Percentiles rank a stretch among this genome's conserved stretches.
These are phyloP conservation scores for Aplysina aerophoba DNA, from an alignment of 37 sponge, comb jelly and placozoan species.

Conservation along the genomic window DNA sequence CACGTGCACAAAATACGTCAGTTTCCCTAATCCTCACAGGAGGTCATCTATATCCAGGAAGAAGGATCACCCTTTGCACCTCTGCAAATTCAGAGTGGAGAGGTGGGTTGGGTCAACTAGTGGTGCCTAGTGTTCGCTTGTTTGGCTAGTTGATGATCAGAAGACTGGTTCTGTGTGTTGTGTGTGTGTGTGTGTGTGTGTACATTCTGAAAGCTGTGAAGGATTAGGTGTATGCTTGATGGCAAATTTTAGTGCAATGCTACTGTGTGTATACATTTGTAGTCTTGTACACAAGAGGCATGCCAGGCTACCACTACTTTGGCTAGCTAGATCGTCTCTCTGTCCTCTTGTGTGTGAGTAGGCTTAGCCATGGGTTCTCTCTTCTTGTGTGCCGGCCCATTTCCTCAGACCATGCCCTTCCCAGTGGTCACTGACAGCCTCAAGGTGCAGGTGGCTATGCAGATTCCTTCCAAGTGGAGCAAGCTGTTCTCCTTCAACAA, in stretches of 20 bases:
- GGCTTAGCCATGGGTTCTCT: too few relatives aligned
- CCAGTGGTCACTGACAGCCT: background rate
- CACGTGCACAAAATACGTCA: too few relatives aligned
- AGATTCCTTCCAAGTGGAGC: background rate
- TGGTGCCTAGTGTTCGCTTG: too few relatives aligned
- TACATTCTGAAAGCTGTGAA: background rate
- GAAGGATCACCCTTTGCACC: background rate
- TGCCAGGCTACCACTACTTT: background rate
- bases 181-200: too few relatives aligned
- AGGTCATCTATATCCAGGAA: constrained; percentile 1
- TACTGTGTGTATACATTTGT: background rate
- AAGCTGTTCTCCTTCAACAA: constrained; percentile 23
- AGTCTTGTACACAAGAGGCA: background rate
- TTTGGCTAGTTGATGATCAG: too few relatives aligned
- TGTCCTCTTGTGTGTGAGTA: too few relatives aligned
- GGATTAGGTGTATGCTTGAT: background rate
- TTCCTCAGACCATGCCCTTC: constrained; percentile 20
- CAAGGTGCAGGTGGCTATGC: constrained; percentile 12
- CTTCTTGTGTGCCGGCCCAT: too few relatives aligned
- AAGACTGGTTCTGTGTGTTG: too few relatives aligned
- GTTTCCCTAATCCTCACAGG: background rate
- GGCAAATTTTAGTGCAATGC: background rate
- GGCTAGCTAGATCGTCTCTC: background rate
- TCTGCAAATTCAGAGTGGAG: background rate
- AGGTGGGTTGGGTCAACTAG: background rate